Conservation (phyloP, 1,140 invertebrate genomes). For the Bombus picipes region DNA sequence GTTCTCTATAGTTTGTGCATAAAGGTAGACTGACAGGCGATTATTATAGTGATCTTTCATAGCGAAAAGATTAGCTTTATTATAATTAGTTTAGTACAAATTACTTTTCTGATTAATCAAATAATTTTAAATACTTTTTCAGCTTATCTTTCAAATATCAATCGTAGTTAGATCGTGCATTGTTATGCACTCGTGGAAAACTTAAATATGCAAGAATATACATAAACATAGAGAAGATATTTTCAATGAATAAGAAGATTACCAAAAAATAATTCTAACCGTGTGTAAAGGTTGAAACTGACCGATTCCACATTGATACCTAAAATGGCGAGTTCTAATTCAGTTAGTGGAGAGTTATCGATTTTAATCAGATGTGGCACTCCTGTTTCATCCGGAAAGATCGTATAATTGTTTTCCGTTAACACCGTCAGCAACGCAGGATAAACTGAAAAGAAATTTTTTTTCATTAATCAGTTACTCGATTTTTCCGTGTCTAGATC, state of each 20-base stretch:
- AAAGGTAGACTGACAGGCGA: too few relatives aligned
- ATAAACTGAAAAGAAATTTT: conserved; percentile 37
- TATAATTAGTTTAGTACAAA: too few relatives aligned
- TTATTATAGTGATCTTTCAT: too few relatives aligned
- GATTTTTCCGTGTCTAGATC: too few relatives aligned
- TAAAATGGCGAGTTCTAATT: accelerated
- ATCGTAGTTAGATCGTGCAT: too few relatives aligned
- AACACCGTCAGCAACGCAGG: conserved; percentile 12
- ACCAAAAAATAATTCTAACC: conserved; percentile 25
- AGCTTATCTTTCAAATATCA: too few relatives aligned
- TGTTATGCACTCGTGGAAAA: too few relatives aligned
- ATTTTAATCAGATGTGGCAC: conserved; percentile 16
- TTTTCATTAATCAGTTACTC: too few relatives aligned
- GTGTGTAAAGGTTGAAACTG: conserved; percentile 48
- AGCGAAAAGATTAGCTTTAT: too few relatives aligned
- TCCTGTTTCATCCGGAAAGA: conserved; percentile 49
- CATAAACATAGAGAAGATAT: neutral
- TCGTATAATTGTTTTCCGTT: conserved; percentile 33
- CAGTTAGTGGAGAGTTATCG: neutral
- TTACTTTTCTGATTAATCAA: too few relatives aligned
- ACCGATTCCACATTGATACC: neutral
- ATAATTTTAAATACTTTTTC: too few relatives aligned
- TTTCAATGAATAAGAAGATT: neutral
- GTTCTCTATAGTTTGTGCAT: too few relatives aligned
- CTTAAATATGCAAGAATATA: neutral